Conservation (phyloP, 2,888 invertebrate species). For the Thalpophila matura region DNA sequence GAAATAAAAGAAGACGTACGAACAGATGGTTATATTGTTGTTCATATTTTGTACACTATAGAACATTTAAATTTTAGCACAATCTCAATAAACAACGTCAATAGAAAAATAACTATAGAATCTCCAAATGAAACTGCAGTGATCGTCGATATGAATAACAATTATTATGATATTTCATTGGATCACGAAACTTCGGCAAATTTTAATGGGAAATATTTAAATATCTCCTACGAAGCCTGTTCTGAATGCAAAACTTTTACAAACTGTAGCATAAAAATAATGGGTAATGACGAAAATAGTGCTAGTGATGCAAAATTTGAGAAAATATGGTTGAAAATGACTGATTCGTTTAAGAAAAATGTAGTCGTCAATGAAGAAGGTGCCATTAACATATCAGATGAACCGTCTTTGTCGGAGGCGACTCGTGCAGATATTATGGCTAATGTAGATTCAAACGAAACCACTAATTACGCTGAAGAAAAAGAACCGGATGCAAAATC, state of each 20-base stretch:
- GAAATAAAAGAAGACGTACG: constrained; percentile 62
- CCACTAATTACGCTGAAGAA: constrained; percentile 36
- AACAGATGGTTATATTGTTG: constrained; percentile 81
- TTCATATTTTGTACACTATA: constrained; percentile 77
- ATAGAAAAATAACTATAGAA: constrained; percentile 74
- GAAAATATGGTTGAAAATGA: constrained; percentile 79
- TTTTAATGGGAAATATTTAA: constrained; percentile 79
- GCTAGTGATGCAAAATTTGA: constrained; percentile 65
- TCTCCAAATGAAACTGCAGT: constrained; percentile 80
- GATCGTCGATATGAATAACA: constrained; percentile 70
- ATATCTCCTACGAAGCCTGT: constrained; percentile 79
- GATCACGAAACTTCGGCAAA: constrained; percentile 76
- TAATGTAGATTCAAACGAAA: constrained; percentile 38
- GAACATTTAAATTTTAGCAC: constrained; percentile 90
- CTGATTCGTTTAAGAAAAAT: constrained; percentile 80
- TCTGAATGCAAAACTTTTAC: constrained; percentile 76
- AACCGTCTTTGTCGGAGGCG: constrained; percentile 64
- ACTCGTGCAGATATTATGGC: constrained; percentile 56
- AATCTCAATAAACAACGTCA: constrained; percentile 82
- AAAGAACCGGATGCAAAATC: constrained; percentile 65
- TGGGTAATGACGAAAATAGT: constrained; percentile 61
- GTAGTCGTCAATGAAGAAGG: constrained; percentile 82
- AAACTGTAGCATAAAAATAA: constrained; percentile 76
- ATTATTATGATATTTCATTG: constrained; percentile 78
- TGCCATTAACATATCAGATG: constrained; percentile 70